A percentile compares a stretch with the other conserved stretches of the same genome.
These are phyloP conservation scores for Monopterus albus DNA, from an alignment of 2,113 vertebrate species.

Conservation along the genomic window DNA sequence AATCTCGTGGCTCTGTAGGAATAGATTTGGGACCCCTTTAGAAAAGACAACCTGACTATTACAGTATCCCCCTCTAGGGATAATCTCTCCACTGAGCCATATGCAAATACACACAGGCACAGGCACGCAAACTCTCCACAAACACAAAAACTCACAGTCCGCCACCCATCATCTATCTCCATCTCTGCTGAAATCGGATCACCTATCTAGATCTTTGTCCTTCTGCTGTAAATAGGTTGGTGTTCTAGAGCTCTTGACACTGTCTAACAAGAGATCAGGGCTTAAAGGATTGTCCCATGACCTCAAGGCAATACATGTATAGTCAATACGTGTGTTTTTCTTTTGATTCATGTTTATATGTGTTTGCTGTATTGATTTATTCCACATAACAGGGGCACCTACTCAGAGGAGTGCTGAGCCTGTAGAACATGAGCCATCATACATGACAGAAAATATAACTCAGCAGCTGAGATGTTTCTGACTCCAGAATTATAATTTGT, in stretches of 20 bases:
- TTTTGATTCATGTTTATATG: not conserved
- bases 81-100: conserved; percentile 58
- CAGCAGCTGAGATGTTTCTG: conserved; percentile 57
- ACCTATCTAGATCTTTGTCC: conserved; percentile 24
- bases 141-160: conserved; percentile 2
- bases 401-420: conserved; percentile 9
- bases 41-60: conserved; percentile 49
- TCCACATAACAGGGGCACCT: conserved; percentile 15
- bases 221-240: conserved; percentile 50
- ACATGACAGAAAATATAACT: conserved; percentile 53
- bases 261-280: conserved; percentile 35
- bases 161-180: conserved; percentile 33
- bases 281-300: conserved; percentile 27
- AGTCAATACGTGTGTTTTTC: conserved; percentile 17
- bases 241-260: conserved; percentile 32
- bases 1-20: conserved; percentile 57
- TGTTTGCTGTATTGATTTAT: conserved; percentile 26
- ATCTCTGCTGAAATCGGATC: conserved; percentile 62
- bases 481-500: conserved; percentile 51
- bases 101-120: conserved; percentile 38
- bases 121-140: too few relatives aligned
- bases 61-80: conserved; percentile 29
- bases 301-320: conserved; percentile 26
- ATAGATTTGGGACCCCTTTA: conserved; percentile 51
- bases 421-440: conserved; percentile 38